phyloP scores from a whole-genome alignment of 2,888 invertebrate genomes.

The Eilema griseolum region DNA sequence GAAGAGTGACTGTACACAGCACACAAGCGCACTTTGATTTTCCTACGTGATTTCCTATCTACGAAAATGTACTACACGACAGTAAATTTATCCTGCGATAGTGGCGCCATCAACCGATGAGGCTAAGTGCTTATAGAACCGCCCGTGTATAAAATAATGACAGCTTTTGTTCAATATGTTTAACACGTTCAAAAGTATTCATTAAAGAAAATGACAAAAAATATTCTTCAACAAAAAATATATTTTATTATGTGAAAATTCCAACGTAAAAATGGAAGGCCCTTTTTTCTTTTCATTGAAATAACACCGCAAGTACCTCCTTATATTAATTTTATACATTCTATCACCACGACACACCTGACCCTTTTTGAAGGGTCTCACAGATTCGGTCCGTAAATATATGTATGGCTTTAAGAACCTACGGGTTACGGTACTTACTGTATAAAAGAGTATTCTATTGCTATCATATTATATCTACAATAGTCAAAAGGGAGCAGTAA shows the following conservation, averaged over 20 bases:
- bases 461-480: conserved; percentile 13
- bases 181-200: neutral
- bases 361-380: conserved; percentile 25
- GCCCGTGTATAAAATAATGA: too few relatives aligned
- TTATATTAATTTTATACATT: conserved; percentile 21
- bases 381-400: conserved; percentile 25
- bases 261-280: neutral
- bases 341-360: conserved; percentile 18
- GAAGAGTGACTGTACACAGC: too few relatives aligned
- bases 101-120: too few relatives aligned
- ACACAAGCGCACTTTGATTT: too few relatives aligned
- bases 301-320: conserved; percentile 8
- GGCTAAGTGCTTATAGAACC: neutral
- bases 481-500: neutral
- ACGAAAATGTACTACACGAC: too few relatives aligned
- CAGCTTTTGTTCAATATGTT: neutral
- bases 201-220: neutral
- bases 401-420: conserved; percentile 20
- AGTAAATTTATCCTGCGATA: too few relatives aligned
- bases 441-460: conserved; percentile 22
- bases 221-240: neutral
- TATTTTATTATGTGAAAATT: neutral
- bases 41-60: too few relatives aligned
- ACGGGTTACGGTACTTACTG: conserved; percentile 14
- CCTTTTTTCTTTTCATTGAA: conserved; percentile 7